phyloP scores from a whole-genome alignment of 2,113 vertebrate genomes.

The Amphiprion ocellaris region DNA sequence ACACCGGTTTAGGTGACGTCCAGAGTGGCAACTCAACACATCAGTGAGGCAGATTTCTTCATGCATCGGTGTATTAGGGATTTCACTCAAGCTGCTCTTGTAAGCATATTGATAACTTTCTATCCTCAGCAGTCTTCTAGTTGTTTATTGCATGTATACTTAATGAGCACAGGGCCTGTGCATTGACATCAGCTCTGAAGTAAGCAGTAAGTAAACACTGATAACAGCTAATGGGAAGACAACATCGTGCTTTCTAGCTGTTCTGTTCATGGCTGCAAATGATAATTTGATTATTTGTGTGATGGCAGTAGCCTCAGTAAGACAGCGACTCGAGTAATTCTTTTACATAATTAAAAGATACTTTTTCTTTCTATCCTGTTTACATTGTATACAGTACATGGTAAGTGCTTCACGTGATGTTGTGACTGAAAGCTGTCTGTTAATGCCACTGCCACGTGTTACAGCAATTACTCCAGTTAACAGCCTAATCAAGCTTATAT shows the following conservation, averaged over 20 bases:
- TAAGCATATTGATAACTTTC: conserved; percentile 40
- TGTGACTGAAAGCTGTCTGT: conserved; percentile 1
- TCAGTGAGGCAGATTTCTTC: conserved; percentile 26
- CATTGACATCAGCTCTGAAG: conserved; percentile 3
- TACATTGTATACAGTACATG: not conserved
- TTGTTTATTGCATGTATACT: conserved; percentile 20
- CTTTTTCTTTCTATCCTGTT: conserved; percentile 25
- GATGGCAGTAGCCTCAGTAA: conserved; percentile 14
- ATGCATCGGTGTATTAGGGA: conserved; percentile 44
- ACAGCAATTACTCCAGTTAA: conserved; percentile 15
- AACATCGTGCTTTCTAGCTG: conserved; percentile 8
- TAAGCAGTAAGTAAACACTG: conserved; percentile 36
- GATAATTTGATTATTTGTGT: conserved; percentile 9
- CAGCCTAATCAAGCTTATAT: conserved; percentile 7
- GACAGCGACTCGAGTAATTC: conserved; percentile 19
- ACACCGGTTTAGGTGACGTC: conserved; percentile 1
- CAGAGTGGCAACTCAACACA: conserved; percentile 13
- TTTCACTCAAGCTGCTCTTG: conserved; percentile 41
- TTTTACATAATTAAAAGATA: conserved; percentile 20
- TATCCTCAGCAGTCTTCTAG: conserved; percentile 9
- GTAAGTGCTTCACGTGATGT: conserved; percentile 9
- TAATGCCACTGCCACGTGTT: conserved; percentile 13
- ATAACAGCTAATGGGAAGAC: conserved; percentile 20
- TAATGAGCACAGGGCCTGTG: conserved; percentile 18
- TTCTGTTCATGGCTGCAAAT: conserved; percentile 11